Conservation (phyloP, 1,140 invertebrate species). For the Odontomachus brunneus region DNA sequence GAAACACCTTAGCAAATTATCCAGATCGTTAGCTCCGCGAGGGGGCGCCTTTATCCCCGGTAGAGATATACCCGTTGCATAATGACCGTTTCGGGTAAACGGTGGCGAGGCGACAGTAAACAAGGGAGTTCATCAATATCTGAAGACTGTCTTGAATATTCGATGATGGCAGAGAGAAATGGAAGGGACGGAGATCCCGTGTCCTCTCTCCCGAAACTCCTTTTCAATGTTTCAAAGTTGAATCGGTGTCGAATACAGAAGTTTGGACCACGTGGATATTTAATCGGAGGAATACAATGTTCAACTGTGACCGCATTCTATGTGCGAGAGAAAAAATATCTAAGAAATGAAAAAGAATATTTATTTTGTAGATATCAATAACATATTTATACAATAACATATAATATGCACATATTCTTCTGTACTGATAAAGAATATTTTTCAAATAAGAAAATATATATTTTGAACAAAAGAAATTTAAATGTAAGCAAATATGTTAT, state of each 20-base stretch:
- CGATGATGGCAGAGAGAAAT: constrained; percentile 30
- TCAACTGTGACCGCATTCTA: background rate
- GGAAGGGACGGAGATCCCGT: constrained; percentile 10
- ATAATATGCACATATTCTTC: too few relatives aligned
- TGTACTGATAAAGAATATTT: too few relatives aligned
- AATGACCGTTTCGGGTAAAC: constrained; percentile 53
- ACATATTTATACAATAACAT: too few relatives aligned
- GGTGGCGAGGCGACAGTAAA: constrained; percentile 29
- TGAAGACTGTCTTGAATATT: constrained; percentile 60
- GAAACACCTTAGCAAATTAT: constrained; percentile 61
- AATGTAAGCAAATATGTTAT: too few relatives aligned
- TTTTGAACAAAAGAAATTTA: too few relatives aligned
- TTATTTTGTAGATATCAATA: too few relatives aligned
- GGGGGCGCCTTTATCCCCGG: background rate
- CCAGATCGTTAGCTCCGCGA: constrained; percentile 23
- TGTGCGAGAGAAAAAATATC: too few relatives aligned
- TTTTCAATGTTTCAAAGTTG: background rate
- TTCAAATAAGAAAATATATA: too few relatives aligned
- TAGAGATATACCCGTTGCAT: constrained; percentile 10
- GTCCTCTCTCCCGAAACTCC: background rate
- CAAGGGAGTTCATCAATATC: constrained; percentile 60
- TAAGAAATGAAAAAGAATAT: too few relatives aligned
- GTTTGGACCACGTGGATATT: background rate
- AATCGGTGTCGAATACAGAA: background rate
- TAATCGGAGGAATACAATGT: background rate